Conservation (phyloP, 2,888 invertebrate genomes). For the Brenthis hecate region DNA sequence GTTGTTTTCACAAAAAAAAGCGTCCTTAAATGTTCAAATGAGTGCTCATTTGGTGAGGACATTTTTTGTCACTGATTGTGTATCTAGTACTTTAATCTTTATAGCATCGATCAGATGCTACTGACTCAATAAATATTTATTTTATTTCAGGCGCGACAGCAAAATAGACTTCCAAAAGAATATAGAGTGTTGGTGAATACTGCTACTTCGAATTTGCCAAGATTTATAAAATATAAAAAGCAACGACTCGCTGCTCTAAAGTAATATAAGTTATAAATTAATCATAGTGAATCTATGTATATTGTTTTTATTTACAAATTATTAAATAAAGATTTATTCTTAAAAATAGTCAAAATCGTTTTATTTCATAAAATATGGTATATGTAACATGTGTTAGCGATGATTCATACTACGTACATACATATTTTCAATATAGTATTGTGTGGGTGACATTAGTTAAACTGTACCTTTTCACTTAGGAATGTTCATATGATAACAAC, state of each 20-base stretch:
- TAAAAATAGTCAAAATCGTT: conserved; percentile 5
- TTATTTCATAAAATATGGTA: conserved; percentile 16
- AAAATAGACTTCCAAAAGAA: conserved; percentile 85
- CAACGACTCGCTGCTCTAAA: conserved; percentile 64
- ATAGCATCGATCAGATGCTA: too few species aligned
- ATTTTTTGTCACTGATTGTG: too few species aligned
- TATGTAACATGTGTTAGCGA: not conserved
- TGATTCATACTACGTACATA: too few species aligned
- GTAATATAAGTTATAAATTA: conserved; percentile 16
- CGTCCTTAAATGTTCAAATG: too few species aligned
- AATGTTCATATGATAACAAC: too few species aligned
- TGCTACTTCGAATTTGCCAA: conserved; percentile 85
- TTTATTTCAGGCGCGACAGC: conserved; percentile 82
- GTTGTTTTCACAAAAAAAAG: too few species aligned
- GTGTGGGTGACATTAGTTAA: too few species aligned
- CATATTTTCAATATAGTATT: too few species aligned
- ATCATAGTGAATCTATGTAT: conserved; percentile 28
- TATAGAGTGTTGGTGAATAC: conserved; percentile 87
- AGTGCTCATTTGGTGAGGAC: too few species aligned
- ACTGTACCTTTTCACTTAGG: too few species aligned
- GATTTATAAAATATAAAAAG: conserved; percentile 88
- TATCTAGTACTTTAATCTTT: too few species aligned
- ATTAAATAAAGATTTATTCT: conserved; percentile 8
- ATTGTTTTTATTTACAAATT: conserved; percentile 33
- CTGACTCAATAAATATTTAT: not conserved